Base-by-base conservation (phyloP, 2,888 invertebrate species). In the Rugalucina vietnamica region DNA sequence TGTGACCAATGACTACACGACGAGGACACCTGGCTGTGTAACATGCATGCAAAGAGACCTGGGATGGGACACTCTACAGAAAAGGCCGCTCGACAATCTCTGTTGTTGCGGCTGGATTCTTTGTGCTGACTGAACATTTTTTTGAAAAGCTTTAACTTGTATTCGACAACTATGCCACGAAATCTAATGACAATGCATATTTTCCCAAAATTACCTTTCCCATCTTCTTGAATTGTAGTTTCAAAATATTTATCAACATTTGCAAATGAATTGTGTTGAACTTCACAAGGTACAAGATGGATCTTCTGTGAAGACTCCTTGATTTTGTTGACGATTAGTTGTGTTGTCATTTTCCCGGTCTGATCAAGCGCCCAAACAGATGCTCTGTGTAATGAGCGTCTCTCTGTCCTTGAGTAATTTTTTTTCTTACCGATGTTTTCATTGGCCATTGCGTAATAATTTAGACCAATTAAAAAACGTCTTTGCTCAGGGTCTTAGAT, bases 261-360 rank as follows among this genome's bases (percentile, higher is more conserved):
- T 49, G 92, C 92, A 49, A 87, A 80, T 14, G 91, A 92, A 50
- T 90, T 82, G 76, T 87, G 82, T 27, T 90, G 85, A 32, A 92
- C 89, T 34, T 90, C 87, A 80, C 90, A 91, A 0, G 92, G 92
- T 32, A 92, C 78, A 34, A 88, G 83, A 76, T 92, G 91, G 27
- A 90, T 73, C 8, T 82, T 78, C n/a, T 83, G 71, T 27, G 76
- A 76, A 29, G 75, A 71, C 54, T 82, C 82, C 0, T 49, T 12
- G n/a, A 76, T 50, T 0, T 76, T 82, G 12, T 76, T 32, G 12
- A 79, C n/a, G 74, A 83, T 73, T 1, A 89, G 27, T 24, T 32
- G 50, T 14, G 85, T 60, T 18, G 87, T 74, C 89, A 89, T 89
- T 54, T 82, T 84, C 75, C 79, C 76, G 76, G 80, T n/a, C 18